These are phyloP conservation scores for Tenthredo livida DNA, from an alignment of 2,888 invertebrate genomes.

Conservation along the genomic window DNA sequence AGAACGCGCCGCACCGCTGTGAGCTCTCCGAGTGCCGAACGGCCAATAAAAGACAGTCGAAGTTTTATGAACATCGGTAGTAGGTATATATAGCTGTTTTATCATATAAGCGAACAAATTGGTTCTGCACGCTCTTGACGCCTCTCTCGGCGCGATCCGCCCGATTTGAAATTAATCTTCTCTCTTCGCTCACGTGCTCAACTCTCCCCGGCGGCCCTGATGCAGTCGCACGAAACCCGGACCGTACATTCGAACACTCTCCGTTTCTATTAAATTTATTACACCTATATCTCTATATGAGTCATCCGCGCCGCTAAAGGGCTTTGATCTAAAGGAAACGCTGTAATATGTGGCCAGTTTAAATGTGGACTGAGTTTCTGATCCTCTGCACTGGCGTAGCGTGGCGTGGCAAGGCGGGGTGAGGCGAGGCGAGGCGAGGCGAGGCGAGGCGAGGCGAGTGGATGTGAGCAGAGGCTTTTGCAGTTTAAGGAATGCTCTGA, in stretches of 20 bases:
- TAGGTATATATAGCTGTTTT: slow-evolving; percentile 45
- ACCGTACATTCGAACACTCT: slow-evolving; percentile 28
- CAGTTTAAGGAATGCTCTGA: slow-evolving; percentile 38
- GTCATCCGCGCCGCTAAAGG: slow-evolving; percentile 46
- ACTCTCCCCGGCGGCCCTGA: slow-evolving; percentile 32
- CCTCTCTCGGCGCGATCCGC: slow-evolving; percentile 45
- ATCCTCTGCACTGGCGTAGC: background rate
- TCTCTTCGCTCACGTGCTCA: slow-evolving; percentile 33
- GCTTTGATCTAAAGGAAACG: slow-evolving; percentile 41
- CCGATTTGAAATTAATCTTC: slow-evolving; percentile 51
- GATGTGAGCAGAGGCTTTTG: background rate
- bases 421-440: background rate
- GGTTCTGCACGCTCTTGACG: slow-evolving; percentile 53
- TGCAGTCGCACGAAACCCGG: slow-evolving; percentile 36
- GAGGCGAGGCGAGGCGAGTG: background rate
- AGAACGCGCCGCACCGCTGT: slow-evolving; percentile 4
- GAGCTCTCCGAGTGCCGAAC: slow-evolving; percentile 42
- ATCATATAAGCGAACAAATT: slow-evolving; percentile 54
- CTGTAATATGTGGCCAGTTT: slow-evolving; percentile 13
- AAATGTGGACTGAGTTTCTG: background rate
- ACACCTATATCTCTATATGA: slow-evolving; percentile 46
- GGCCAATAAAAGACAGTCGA: slow-evolving; percentile 53
- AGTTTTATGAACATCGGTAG: slow-evolving; percentile 52
- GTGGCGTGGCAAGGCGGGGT: background rate
- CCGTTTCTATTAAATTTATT: slow-evolving; percentile 50